phyloP scores from a whole-genome alignment of 2,797 vertebrate species.

The Poecilia picta region DNA sequence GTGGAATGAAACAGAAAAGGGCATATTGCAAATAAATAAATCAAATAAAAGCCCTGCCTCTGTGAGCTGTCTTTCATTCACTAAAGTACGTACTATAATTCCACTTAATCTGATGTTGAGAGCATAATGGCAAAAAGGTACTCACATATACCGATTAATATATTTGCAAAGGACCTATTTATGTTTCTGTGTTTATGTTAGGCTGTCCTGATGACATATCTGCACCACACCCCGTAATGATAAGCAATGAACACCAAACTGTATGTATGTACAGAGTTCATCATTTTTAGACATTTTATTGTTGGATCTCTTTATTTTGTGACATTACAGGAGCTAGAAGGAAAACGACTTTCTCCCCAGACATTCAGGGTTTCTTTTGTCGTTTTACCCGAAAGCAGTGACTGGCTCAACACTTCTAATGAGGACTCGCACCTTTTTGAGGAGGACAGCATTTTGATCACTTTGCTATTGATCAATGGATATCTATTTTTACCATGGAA shows the following conservation, averaged over 20 bases:
- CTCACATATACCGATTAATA: conserved; percentile 71
- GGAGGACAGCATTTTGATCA: conserved; percentile 69
- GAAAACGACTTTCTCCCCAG: conserved; percentile 64
- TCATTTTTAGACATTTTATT: conserved; percentile 70
- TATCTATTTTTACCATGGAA: conserved; percentile 70
- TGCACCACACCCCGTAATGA: conserved; percentile 58
- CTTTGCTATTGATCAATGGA: conserved; percentile 76
- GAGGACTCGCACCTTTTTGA: conserved; percentile 59
- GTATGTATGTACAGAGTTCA: conserved; percentile 71
- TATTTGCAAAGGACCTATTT: conserved; percentile 76
- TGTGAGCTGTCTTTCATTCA: conserved; percentile 56
- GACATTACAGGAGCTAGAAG: conserved; percentile 13
- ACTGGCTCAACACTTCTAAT: conserved; percentile 62
- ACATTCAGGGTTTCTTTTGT: conserved; percentile 48
- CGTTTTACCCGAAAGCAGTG: conserved; percentile 53
- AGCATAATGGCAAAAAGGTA: conserved; percentile 64
- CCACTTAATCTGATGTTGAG: conserved; percentile 67
- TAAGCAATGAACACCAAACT: conserved; percentile 71
- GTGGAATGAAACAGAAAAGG: conserved; percentile 25
- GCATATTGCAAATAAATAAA: too few relatives aligned
- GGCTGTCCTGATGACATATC: conserved; percentile 64
- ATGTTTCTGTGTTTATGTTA: conserved; percentile 79
- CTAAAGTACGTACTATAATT: conserved; percentile 64
- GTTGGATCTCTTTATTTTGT: conserved; percentile 62
- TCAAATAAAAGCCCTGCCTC: conserved; percentile 49